Evolutionary conservation across 1,140 invertebrate species (phyloP).

Genomic region (Mercenaria mercenaria): DNA sequence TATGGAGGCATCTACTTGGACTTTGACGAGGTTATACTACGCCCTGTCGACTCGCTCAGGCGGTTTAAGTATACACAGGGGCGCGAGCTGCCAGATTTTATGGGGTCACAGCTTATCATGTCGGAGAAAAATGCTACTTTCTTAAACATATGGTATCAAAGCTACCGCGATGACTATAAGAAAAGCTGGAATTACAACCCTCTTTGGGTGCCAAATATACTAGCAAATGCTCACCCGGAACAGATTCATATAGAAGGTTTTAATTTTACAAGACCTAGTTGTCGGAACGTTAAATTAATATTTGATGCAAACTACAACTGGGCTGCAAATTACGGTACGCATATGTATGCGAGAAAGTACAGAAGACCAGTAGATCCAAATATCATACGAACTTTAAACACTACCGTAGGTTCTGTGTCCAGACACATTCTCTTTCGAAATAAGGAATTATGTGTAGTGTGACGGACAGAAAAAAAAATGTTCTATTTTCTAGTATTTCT

Average conservation of each 20-base stretch:
- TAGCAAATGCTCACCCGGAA: slow-evolving; percentile 37
- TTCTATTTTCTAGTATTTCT: no score
- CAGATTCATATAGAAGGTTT: slow-evolving; percentile 58
- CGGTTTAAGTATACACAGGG: slow-evolving; percentile 48
- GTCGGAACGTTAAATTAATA: slow-evolving; percentile 21
- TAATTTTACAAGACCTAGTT: slow-evolving; percentile 51
- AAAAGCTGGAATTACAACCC: slow-evolving; percentile 52
- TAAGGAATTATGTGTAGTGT: slow-evolving; percentile 49
- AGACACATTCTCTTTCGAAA: slow-evolving; percentile 48
- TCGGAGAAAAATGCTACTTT: slow-evolving; percentile 35
- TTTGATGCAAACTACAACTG: slow-evolving; percentile 55
- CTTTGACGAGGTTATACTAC: slow-evolving; percentile 46
- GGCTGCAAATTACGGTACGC: slow-evolving; percentile 60
- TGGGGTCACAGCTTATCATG: slow-evolving; percentile 53
- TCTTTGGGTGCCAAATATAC: slow-evolving; percentile 30
- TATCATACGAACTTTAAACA: slow-evolving; percentile 43
- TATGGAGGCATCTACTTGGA: slow-evolving; percentile 57
- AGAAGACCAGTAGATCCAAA: neutral
- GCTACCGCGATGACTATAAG: slow-evolving; percentile 31
- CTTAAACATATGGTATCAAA: slow-evolving; percentile 45
- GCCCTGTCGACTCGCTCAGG: slow-evolving; percentile 17
- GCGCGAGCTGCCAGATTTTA: neutral
- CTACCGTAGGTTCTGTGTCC: slow-evolving; percentile 46
- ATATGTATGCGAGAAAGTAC: slow-evolving; percentile 42
- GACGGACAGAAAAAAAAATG: no score